These are phyloP conservation scores for Calliopsis andreniformis DNA, from an alignment of 1,140 invertebrate genomes.

Conservation along the genomic window DNA sequence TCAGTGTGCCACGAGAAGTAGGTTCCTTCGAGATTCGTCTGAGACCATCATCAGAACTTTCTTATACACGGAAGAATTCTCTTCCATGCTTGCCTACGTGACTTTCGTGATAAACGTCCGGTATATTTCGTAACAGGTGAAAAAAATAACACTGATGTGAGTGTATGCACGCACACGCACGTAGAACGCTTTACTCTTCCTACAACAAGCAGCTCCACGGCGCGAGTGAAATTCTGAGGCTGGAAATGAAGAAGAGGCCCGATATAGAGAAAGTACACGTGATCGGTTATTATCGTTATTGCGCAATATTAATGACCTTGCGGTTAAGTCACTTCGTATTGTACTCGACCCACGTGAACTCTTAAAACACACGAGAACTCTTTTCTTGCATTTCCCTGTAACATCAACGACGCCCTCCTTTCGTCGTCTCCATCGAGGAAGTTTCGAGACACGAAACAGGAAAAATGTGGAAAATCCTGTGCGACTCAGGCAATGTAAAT, in stretches of 20 bases:
- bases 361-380: background rate
- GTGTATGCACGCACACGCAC: constrained; percentile 3
- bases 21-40: background rate
- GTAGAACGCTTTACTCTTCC: constrained; percentile 21
- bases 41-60: constrained; percentile 14
- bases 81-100: constrained; percentile 46
- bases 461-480: background rate
- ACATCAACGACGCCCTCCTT: background rate
- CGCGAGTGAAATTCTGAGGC: constrained; percentile 64
- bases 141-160: constrained; percentile 67
- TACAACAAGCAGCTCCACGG: background rate
- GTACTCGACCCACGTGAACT: background rate
- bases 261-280: constrained; percentile 65
- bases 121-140: constrained; percentile 64
- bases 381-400: too few relatives aligned
- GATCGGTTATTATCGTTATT: constrained; percentile 30
- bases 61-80: constrained; percentile 36
- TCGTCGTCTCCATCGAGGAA: background rate
- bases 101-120: constrained; percentile 28
- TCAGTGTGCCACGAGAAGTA: background rate
- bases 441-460: background rate
- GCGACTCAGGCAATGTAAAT: too few relatives aligned
- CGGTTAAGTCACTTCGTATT: background rate
- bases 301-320: constrained; percentile 45
- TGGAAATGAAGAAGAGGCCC: constrained; percentile 56